These are phyloP conservation scores for Mola mola DNA, from an alignment of 2,113 vertebrate species.

Conservation along the genomic window DNA sequence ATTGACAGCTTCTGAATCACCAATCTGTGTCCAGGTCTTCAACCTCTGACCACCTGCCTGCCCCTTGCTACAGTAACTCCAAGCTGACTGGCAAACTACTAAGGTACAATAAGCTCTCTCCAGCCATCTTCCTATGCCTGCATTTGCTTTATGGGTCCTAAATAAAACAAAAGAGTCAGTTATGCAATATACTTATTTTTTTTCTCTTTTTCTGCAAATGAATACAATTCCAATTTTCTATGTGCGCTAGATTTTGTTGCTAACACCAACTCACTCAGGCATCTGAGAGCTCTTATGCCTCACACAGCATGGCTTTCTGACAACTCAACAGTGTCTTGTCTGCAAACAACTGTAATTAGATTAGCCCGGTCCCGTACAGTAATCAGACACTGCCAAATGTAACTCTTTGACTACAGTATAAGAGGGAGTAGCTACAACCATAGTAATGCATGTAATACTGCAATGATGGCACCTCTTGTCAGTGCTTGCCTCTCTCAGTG, in stretches of 20 bases:
- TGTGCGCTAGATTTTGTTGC: conserved; percentile 30
- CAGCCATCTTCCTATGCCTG: too few relatives aligned
- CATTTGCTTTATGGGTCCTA: too few relatives aligned
- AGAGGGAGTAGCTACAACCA: background rate
- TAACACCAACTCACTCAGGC: conserved; percentile 55
- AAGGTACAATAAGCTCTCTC: too few relatives aligned
- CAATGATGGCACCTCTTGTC: background rate
- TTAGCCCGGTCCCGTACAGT: conserved; percentile 57
- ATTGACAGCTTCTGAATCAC: too few relatives aligned
- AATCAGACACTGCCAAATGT: conserved; percentile 37
- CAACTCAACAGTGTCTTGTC: conserved; percentile 60
- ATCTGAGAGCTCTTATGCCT: conserved; percentile 46
- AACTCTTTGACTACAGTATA: conserved; percentile 1
- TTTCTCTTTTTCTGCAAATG: too few relatives aligned
- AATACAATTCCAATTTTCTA: conserved; percentile 25
- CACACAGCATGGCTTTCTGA: conserved; percentile 47
- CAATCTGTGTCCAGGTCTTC: too few relatives aligned
- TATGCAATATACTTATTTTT: too few relatives aligned
- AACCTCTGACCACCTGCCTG: too few relatives aligned
- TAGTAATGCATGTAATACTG: background rate
- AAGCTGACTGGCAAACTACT: too few relatives aligned
- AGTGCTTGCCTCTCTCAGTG: conserved; percentile 1
- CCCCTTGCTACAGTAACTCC: too few relatives aligned
- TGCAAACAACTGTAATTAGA: conserved; percentile 64
- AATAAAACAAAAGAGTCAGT: too few relatives aligned